Percentiles rank a stretch among this genome's conserved stretches.
Conservation (phyloP, 2,888 invertebrate genomes). For the Ectemnius continuus region DNA sequence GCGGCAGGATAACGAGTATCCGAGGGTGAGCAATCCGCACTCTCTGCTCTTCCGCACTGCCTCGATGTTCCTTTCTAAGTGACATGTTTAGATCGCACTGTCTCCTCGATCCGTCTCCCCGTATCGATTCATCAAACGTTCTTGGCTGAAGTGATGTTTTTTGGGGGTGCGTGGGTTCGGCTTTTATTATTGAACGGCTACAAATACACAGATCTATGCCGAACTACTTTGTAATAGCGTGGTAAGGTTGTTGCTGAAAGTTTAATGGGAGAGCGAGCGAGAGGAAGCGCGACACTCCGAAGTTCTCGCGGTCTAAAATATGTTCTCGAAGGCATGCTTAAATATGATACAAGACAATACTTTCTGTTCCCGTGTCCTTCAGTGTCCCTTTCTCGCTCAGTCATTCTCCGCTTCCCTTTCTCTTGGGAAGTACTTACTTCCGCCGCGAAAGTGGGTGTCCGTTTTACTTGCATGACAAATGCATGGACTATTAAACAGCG, state of each 20-base stretch:
- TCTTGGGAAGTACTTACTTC: neutral
- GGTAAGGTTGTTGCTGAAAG: neutral
- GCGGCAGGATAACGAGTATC: neutral
- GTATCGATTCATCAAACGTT: no score
- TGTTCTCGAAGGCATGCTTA: neutral
- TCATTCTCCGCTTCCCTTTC: neutral
- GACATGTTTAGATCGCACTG: no score
- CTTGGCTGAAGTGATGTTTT: no score
- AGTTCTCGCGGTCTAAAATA: neutral
- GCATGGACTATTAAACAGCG: neutral
- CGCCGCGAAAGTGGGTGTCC: neutral
- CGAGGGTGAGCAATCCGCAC: no score
- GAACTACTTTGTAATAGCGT: neutral
- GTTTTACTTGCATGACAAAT: slow-evolving; percentile 7
- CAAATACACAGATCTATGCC: neutral
- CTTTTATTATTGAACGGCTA: no score
- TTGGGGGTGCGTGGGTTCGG: no score
- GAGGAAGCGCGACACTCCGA: neutral
- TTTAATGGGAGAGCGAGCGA: neutral
- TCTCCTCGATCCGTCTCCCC: no score
- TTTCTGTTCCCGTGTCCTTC: neutral
- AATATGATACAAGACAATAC: slow-evolving; percentile 8
- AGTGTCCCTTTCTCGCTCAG: neutral
- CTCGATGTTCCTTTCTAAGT: no score
- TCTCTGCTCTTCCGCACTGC: no score